Evolutionary conservation across 2,888 invertebrate species (phyloP).

Genomic region (Drosophila villosipedis): DNA sequence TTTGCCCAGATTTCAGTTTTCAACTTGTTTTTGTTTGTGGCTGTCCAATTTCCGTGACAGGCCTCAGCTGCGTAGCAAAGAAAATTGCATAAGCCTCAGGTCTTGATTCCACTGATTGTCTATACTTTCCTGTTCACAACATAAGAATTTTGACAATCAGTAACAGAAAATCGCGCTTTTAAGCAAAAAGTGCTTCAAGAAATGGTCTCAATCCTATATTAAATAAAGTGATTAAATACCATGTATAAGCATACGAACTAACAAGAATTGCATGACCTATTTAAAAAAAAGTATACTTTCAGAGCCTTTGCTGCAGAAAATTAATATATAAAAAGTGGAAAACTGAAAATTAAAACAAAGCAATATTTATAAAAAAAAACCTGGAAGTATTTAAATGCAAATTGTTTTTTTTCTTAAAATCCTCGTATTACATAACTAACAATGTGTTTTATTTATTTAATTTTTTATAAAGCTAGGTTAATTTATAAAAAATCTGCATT

Average conservation of each 20-base stretch:
- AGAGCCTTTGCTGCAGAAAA: background rate
- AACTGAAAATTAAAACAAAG: too few species aligned
- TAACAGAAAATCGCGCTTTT: constrained; percentile 15
- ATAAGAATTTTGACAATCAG: constrained; percentile 12
- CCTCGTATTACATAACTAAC: too few species aligned
- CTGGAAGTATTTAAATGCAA: too few species aligned
- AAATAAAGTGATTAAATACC: background rate
- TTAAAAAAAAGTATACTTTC: constrained; percentile 2
- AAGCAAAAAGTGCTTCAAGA: constrained; percentile 31
- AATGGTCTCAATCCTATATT: constrained; percentile 49
- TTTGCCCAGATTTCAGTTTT: constrained; percentile 57
- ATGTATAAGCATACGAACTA: constrained; percentile 12
- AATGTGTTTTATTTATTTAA: too few species aligned
- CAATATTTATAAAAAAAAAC: too few species aligned
- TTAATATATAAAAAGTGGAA: background rate
- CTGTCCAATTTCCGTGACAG: constrained; percentile 62
- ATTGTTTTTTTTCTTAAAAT: too few species aligned
- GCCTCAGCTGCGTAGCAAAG: constrained; percentile 29
- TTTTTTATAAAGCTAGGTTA: background rate
- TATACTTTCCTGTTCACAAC: constrained; percentile 7
- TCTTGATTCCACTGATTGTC: constrained; percentile 35
- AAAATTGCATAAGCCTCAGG: constrained; percentile 32
- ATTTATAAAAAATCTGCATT: background rate
- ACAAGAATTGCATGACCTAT: background rate
- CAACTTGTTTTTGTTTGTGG: constrained; percentile 67